Percentiles rank a stretch among this genome's conserved stretches.
Conservation (phyloP, 1,140 invertebrate species). For the Copidosoma floridanum region DNA sequence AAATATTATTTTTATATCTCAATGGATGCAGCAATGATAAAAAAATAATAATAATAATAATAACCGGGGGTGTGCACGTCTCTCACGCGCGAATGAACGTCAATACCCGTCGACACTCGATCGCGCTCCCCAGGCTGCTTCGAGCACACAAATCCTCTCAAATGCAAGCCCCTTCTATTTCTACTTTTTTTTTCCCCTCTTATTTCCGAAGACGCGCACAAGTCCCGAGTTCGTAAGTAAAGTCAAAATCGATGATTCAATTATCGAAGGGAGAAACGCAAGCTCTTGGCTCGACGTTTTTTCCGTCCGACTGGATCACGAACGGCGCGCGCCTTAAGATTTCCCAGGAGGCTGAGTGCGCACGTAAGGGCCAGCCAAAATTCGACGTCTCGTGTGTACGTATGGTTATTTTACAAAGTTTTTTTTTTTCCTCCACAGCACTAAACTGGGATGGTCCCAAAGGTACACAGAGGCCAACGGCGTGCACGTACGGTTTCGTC, state of each 20-base stretch:
- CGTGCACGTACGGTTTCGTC: no score
- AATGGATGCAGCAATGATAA: no score
- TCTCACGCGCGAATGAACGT: no score
- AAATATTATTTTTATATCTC: no score
- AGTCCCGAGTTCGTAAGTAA: constrained; percentile 1
- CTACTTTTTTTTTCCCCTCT: no score
- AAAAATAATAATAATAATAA: no score
- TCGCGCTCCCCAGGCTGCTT: background rate
- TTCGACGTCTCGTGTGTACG: background rate
- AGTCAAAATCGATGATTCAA: constrained; percentile 24
- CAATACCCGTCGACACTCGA: background rate
- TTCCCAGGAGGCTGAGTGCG: constrained; percentile 12
- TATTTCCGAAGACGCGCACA: background rate
- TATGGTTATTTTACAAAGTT: background rate
- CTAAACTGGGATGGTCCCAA: no score
- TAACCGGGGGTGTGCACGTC: no score
- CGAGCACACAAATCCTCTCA: no score
- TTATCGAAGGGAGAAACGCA: constrained; percentile 10
- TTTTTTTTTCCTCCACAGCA: background rate
- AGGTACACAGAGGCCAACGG: no score
- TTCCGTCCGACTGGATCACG: background rate
- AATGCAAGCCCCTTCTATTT: no score
- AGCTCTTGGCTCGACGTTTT: background rate
- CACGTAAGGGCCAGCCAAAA: no score
- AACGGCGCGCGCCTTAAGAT: constrained; percentile 15